A percentile compares a stretch with the other conserved stretches of the same genome.
phyloP scores from a whole-genome alignment of 1,140 invertebrate species.

The Pseudachorutes palmiensis region DNA sequence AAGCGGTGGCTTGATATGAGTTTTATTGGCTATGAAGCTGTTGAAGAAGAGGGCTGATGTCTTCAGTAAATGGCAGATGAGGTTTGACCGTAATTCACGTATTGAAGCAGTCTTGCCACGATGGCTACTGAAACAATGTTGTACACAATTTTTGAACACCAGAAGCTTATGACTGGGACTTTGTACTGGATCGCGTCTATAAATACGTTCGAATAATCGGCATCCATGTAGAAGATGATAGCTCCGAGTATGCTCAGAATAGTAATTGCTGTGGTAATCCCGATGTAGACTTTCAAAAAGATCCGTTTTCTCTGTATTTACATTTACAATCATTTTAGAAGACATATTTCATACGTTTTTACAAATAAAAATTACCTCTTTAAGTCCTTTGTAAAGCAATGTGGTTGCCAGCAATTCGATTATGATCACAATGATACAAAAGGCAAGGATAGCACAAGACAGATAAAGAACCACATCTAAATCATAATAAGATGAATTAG shows the following conservation, averaged over 20 bases:
- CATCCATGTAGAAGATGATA: background rate
- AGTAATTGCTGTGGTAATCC: background rate
- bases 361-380: background rate
- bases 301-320: background rate
- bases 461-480: background rate
- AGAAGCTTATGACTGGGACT: background rate
- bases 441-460: background rate
- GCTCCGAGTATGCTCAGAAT: background rate
- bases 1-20: no score
- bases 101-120: background rate
- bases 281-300: no score
- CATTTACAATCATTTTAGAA: background rate
- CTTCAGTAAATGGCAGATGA: background rate
- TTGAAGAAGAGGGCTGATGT: background rate
- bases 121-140: background rate
- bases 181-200: background rate
- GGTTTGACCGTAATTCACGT: background rate
- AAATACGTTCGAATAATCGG: background rate
- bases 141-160: conserved; percentile 5
- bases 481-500: background rate
- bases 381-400: background rate
- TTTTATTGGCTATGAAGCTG: background rate
- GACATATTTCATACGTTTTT: background rate
- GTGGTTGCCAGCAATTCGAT: background rate
- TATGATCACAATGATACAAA: background rate